These are phyloP conservation scores for Malacoraja senta DNA, from an alignment of 2,797 vertebrate species.

Conservation along the genomic window DNA sequence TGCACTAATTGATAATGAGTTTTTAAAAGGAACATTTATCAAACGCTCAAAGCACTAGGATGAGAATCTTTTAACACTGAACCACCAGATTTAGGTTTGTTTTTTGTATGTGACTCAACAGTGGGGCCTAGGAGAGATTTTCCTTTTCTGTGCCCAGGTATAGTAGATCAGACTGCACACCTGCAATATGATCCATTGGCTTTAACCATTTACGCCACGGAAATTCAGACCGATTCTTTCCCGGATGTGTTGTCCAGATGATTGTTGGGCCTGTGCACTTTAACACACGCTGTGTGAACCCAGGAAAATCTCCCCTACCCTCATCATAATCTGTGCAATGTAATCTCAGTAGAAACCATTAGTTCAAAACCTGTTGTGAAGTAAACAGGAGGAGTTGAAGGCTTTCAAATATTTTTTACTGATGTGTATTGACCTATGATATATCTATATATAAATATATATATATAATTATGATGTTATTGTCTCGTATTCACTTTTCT, in stretches of 20 bases:
- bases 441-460: slow-evolving; percentile 57
- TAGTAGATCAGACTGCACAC: background rate
- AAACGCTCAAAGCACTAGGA: background rate
- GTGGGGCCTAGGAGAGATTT: background rate
- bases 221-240: background rate
- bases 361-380: slow-evolving; percentile 7
- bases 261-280: background rate
- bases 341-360: slow-evolving; percentile 9
- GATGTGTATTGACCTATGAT: slow-evolving; percentile 57
- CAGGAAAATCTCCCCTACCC: slow-evolving; percentile 4
- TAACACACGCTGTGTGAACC: background rate
- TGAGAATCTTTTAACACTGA: slow-evolving; percentile 1
- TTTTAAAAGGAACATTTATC: slow-evolving; percentile 14
- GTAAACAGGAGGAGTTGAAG: slow-evolving; percentile 41
- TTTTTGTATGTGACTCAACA: background rate
- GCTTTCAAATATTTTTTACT: slow-evolving; percentile 48
- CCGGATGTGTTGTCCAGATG: background rate
- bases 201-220: background rate
- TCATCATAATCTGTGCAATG: slow-evolving; percentile 33
- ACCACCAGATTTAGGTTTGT: background rate
- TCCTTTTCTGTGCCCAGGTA: background rate
- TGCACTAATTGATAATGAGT: background rate
- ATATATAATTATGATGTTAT: slow-evolving; percentile 67
- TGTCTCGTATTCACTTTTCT: slow-evolving; percentile 82
- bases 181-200: background rate